A percentile compares a stretch with the other conserved stretches of the same genome.
Conservation (phyloP, 64 coral and sea anemone genomes). For the Montipora cactus region DNA sequence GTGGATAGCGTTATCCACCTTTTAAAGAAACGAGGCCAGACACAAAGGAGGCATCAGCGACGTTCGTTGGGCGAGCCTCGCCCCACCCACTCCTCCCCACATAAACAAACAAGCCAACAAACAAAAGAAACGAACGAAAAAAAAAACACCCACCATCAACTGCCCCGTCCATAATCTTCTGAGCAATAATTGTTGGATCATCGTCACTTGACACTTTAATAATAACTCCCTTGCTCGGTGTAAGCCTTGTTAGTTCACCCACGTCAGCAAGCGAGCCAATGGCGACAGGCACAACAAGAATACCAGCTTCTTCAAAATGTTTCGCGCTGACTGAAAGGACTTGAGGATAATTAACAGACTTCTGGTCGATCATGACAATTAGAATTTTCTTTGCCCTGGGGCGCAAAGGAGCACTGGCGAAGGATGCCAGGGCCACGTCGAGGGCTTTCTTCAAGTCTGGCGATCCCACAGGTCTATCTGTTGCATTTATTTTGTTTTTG, state of each 20-base stretch:
- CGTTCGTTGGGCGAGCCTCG: too few relatives aligned
- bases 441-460: slow-evolving; percentile 40
- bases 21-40: too few relatives aligned
- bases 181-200: not conserved
- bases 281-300: slow-evolving; percentile 12
- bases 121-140: not conserved
- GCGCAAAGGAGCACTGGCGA: not conserved
- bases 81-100: too few relatives aligned
- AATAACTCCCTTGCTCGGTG: slow-evolving; percentile 27
- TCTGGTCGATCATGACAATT: slow-evolving; percentile 35
- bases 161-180: slow-evolving; percentile 16
- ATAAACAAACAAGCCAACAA: not conserved
- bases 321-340: not conserved
- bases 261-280: slow-evolving; percentile 20
- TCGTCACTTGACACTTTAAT: slow-evolving; percentile 5
- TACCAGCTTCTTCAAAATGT: not conserved
- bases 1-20: too few relatives aligned
- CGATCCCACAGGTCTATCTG: not conserved
- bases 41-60: too few relatives aligned
- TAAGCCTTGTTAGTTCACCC: not conserved
- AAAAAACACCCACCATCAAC: slow-evolving; percentile 11
- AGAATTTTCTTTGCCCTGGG: not conserved
- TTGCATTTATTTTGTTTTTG: not conserved
- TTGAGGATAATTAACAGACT: slow-evolving; percentile 25
- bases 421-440: not conserved